phyloP scores from a whole-genome alignment of 1,140 invertebrate species.

The Aphidius ervi region DNA sequence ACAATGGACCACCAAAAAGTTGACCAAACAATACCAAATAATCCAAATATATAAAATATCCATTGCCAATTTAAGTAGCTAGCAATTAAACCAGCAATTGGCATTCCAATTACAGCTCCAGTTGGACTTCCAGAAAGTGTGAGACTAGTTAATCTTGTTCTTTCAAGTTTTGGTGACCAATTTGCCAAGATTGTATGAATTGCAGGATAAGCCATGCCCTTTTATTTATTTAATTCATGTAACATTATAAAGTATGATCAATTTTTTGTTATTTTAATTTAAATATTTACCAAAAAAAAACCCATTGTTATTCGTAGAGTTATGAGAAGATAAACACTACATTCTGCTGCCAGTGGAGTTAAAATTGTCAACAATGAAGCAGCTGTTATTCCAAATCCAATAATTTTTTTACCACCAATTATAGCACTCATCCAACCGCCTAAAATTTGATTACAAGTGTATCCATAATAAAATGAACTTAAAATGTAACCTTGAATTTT shows the following conservation, averaged over 20 bases:
- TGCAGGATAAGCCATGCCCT: slow-evolving; percentile 88
- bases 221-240: slow-evolving; percentile 19
- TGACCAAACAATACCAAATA: slow-evolving; percentile 68
- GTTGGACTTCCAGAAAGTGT: slow-evolving; percentile 80
- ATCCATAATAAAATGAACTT: slow-evolving; percentile 85
- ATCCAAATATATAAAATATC: slow-evolving; percentile 86
- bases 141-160: slow-evolving; percentile 70
- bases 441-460: slow-evolving; percentile 68
- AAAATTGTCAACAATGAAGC: slow-evolving; percentile 79
- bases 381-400: slow-evolving; percentile 74
- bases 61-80: slow-evolving; percentile 75
- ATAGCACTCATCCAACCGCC: slow-evolving; percentile 70
- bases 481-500: slow-evolving; percentile 75
- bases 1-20: slow-evolving; percentile 67
- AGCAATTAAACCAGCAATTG: slow-evolving; percentile 68
- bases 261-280: not conserved
- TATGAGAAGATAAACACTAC: slow-evolving; percentile 68
- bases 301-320: slow-evolving; percentile 78
- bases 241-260: not conserved
- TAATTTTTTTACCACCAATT: slow-evolving; percentile 67
- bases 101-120: slow-evolving; percentile 77
- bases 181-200: slow-evolving; percentile 83
- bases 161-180: slow-evolving; percentile 81
- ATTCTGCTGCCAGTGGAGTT: slow-evolving; percentile 71
- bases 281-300: slow-evolving; percentile 70